These are phyloP conservation scores for Pycnonotus jocosus DNA, from an alignment of 2,113 vertebrate species.

Conservation along the genomic window DNA sequence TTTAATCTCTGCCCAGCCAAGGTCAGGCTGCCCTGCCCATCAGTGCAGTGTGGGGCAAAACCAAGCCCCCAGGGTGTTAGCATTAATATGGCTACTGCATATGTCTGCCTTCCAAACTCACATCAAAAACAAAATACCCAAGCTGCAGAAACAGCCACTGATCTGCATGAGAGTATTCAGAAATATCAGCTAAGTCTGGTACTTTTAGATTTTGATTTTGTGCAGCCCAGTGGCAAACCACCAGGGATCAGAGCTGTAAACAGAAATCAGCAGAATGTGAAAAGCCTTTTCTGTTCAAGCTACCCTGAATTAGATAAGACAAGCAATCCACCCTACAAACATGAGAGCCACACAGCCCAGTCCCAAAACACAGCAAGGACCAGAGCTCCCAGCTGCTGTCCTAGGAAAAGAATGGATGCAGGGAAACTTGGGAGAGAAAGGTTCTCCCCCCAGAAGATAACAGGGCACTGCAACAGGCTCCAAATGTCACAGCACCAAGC, in stretches of 20 bases:
- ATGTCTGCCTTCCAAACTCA: neutral
- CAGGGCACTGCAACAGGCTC: neutral
- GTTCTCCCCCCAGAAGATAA: neutral
- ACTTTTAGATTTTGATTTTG: neutral
- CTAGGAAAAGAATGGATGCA: neutral
- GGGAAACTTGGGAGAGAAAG: neutral
- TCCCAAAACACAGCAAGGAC: neutral
- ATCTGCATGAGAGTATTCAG: neutral
- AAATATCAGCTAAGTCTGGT: neutral
- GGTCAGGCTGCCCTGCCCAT: neutral
- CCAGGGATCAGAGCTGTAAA: neutral
- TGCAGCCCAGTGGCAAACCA: neutral
- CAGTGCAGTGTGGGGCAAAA: neutral
- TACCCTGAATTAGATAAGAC: neutral
- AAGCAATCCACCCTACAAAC: neutral
- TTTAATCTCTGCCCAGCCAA: neutral
- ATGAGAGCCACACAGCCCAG: neutral
- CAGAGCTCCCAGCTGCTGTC: neutral
- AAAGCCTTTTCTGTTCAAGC: neutral
- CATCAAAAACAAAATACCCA: neutral
- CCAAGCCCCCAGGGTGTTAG: neutral
- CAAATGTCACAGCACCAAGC: neutral
- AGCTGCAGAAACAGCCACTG: neutral
- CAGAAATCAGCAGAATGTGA: neutral
- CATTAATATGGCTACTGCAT: neutral